Percentiles rank a stretch among this genome's conserved stretches.
These are phyloP conservation scores for Monopis laevigella DNA, from an alignment of 2,888 invertebrate species.

Conservation along the genomic window DNA sequence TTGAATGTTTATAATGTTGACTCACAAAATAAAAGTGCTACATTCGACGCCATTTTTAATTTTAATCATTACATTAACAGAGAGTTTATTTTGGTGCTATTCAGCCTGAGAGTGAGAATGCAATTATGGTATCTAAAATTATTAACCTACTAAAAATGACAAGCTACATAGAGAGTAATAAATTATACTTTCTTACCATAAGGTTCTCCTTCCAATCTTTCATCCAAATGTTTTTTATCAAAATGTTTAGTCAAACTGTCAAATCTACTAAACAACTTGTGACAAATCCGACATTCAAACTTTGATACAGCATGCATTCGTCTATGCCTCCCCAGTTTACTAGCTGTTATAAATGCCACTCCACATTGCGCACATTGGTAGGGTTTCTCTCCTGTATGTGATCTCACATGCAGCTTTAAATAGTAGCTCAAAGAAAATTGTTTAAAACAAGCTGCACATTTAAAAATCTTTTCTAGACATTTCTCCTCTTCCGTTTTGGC, in stretches of 20 bases:
- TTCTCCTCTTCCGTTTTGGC: background rate
- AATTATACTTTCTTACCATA: constrained; percentile 37
- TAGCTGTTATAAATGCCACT: constrained; percentile 52
- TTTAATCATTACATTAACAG: no score
- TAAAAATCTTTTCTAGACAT: constrained; percentile 46
- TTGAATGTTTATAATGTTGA: background rate
- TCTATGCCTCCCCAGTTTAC: constrained; percentile 51
- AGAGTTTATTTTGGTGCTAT: no score
- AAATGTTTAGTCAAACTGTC: constrained; percentile 50
- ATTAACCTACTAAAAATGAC: no score
- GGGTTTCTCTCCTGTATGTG: constrained; percentile 57
- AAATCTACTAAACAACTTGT: constrained; percentile 39
- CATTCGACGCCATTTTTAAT: no score
- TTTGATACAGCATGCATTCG: constrained; percentile 43
- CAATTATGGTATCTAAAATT: no score
- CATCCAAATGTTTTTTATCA: constrained; percentile 47
- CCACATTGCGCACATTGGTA: constrained; percentile 46
- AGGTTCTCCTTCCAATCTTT: constrained; percentile 53
- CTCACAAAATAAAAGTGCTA: no score
- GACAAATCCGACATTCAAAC: constrained; percentile 52
- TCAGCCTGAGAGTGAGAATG: no score
- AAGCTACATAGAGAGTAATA: no score
- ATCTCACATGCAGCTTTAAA: constrained; percentile 49
- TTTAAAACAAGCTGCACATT: constrained; percentile 53
- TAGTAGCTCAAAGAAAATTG: constrained; percentile 54